Evolutionary conservation across 2,113 vertebrate species (phyloP), one percentile per base, ranked within the genome.

Genomic region (Malurus cyaneus): DNA sequence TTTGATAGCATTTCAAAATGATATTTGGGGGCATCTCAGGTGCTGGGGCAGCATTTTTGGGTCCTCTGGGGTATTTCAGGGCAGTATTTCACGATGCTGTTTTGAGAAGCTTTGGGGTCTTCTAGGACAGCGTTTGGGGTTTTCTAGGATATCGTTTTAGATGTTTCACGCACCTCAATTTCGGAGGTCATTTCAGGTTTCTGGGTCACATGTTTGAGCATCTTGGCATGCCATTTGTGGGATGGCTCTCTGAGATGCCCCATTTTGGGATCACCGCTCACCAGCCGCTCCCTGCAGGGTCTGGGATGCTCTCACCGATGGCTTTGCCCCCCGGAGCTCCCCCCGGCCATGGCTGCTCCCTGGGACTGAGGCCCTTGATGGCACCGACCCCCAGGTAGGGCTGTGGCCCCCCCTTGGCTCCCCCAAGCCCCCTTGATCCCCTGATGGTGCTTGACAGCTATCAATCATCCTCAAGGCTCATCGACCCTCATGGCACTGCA

Each of bases 221-320:
- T 18, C 36, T 70, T 3, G 41, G 14, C 12, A 0, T 23, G 44
- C 25, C 1, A 0, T 9, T n/a, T 95, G 78, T n/a, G 53, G 59
- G 62, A 2, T 2, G 5, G 10, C n/a, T 81, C 56, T 57, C 39
- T 54, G 71, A 11, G 54, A 5, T 12, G 36, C 2, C 18, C 0
- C 2, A 0, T 15, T 86, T 44, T 41, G 88, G 76, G 81, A 8
- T 72, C 6, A 1, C 34, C 1, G 0, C 81, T 94, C n/a, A 87
- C 31, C 66, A 10, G n/a, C 29, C 9, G 0, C 85, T 96, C 76
- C 76, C 88, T 49, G 59, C 92, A 96, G 96, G 94, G 96, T 96
- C 39, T 96, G 96, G 96, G 96, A 96, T 41, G 96, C 96, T 76
- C 96, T 96, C 54, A 96, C 96, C 0, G 96, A 96, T 39, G 90